Conservation (phyloP, 2,113 vertebrate species). For the Eulemur rufifrons region DNA sequence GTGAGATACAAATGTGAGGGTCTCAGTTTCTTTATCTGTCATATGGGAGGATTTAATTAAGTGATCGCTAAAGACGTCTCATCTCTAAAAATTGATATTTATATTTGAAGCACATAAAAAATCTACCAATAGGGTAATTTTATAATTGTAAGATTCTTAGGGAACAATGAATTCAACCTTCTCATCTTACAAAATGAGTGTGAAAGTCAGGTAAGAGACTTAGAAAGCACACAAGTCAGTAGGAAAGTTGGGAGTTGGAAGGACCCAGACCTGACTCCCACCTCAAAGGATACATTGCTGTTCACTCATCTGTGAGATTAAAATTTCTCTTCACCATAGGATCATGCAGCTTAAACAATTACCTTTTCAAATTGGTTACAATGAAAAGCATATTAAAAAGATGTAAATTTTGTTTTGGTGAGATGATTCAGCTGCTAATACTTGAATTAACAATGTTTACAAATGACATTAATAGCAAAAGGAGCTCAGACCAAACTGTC, state of each 20-base stretch:
- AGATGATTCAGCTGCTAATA: not conserved
- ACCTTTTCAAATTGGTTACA: not conserved
- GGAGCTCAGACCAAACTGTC: not conserved
- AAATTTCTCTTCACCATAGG: not conserved
- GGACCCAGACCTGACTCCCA: not conserved
- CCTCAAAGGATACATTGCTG: not conserved
- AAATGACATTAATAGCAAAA: not conserved
- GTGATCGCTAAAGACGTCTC: not conserved
- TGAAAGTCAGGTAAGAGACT: not conserved
- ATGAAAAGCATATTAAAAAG: not conserved
- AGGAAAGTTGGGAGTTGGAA: not conserved
- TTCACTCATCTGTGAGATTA: not conserved
- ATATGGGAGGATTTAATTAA: not conserved
- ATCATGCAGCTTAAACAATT: not conserved
- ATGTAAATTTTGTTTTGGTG: not conserved
- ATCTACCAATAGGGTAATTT: not conserved
- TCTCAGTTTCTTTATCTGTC: not conserved
- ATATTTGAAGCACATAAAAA: not conserved
- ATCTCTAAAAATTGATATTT: conserved; percentile 20
- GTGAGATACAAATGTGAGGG: not conserved
- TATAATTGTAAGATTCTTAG: not conserved
- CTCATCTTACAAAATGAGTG: not conserved
- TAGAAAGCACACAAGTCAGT: not conserved
- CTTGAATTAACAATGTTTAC: not conserved
- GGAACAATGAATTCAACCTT: conserved; percentile 1